phyloP scores from a whole-genome alignment of 2,797 vertebrate species.

The Paedocypris micromegethes region DNA sequence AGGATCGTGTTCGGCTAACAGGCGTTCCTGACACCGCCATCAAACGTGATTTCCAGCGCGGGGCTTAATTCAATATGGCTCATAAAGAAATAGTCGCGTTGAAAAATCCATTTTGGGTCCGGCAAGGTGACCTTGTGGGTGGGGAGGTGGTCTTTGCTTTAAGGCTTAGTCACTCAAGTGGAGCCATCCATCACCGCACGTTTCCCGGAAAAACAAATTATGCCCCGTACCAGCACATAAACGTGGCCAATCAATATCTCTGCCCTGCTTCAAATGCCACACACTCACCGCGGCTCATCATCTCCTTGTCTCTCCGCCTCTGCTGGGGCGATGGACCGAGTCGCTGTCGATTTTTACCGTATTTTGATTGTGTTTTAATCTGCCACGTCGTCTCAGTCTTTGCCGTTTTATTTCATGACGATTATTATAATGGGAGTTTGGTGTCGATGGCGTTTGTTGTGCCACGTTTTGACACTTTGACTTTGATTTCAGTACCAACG shows the following conservation, averaged over 20 bases:
- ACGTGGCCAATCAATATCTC: slow-evolving; percentile 49
- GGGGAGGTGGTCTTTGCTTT: slow-evolving; percentile 48
- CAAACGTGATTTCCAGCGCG: slow-evolving; percentile 42
- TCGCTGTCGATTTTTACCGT: slow-evolving; percentile 4
- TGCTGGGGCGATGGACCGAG: slow-evolving; percentile 30
- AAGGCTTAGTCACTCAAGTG: slow-evolving; percentile 44
- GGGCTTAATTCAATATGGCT: slow-evolving; percentile 46
- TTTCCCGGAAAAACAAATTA: slow-evolving; percentile 53
- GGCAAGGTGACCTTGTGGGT: slow-evolving; percentile 56
- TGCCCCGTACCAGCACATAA: slow-evolving; percentile 49
- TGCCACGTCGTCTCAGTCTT: neutral
- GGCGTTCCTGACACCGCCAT: slow-evolving; percentile 38
- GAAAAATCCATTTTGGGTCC: slow-evolving; percentile 47
- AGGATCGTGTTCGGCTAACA: slow-evolving; percentile 27
- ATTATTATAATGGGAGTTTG: too few relatives aligned
- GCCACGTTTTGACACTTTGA: too few relatives aligned
- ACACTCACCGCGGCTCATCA: slow-evolving; percentile 47
- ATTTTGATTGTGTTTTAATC: slow-evolving; percentile 5
- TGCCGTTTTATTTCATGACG: too few relatives aligned
- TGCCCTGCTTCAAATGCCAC: slow-evolving; percentile 45
- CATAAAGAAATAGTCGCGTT: slow-evolving; percentile 46
- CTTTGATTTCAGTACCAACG: too few relatives aligned
- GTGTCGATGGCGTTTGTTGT: too few relatives aligned
- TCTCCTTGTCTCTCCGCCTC: slow-evolving; percentile 44
- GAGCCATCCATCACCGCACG: slow-evolving; percentile 53